Percentiles rank a stretch among this genome's conserved stretches.
phyloP scores from a whole-genome alignment of 2,113 vertebrate species.

The Istiophorus platypterus region DNA sequence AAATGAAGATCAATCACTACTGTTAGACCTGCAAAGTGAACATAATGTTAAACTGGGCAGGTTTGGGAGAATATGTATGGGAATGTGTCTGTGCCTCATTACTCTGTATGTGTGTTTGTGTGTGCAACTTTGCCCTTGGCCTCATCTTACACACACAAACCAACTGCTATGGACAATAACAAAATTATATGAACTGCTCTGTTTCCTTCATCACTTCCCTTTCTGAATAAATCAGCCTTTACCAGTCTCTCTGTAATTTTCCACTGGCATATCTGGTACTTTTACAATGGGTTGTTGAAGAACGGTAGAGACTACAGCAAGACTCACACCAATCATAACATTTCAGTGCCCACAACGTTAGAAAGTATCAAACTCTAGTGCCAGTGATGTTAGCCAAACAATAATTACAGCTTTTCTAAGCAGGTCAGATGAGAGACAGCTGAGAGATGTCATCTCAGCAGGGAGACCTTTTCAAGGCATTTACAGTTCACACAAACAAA shows the following conservation, averaged over 20 bases:
- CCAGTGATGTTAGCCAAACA: constrained; percentile 21
- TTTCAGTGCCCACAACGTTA: constrained; percentile 11
- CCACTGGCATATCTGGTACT: background rate
- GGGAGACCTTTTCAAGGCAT: constrained; percentile 9
- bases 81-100: constrained; percentile 16
- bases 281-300: background rate
- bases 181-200: background rate
- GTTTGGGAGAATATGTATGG: background rate
- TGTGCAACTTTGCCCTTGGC: constrained; percentile 24
- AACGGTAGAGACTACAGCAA: background rate
- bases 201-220: background rate
- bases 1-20: background rate
- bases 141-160: constrained; percentile 2
- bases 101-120: constrained; percentile 17
- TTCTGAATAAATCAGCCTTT: constrained; percentile 30
- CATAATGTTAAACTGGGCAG: background rate
- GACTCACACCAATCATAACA: background rate
- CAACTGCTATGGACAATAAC: constrained; percentile 15
- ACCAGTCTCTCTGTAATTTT: background rate
- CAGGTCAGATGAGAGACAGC: constrained; percentile 25
- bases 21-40: background rate
- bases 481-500: constrained; percentile 23
- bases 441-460: constrained; percentile 18
- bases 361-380: constrained; percentile 5
- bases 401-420: constrained; percentile 23